phyloP scores from a whole-genome alignment of 2,797 vertebrate genomes.

The Coendou prehensilis region DNA sequence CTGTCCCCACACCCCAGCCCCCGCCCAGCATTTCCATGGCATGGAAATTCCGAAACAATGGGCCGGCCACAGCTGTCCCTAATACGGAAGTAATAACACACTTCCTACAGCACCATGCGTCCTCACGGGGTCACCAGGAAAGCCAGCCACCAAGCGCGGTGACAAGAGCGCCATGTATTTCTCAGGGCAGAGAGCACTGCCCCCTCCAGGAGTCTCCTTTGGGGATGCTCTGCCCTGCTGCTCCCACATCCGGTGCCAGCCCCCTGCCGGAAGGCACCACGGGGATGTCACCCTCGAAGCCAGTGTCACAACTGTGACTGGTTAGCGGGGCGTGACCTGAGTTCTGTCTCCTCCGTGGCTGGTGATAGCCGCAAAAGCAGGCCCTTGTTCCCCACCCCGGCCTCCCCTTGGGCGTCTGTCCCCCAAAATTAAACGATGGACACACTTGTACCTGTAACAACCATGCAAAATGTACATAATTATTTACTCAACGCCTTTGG shows the following conservation, averaged over 20 bases:
- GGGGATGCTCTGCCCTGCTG: not conserved
- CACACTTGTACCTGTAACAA: not conserved
- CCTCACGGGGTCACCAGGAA: constrained; percentile 54
- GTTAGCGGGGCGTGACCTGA: not conserved
- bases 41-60: constrained; percentile 86
- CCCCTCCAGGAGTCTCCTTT: not conserved
- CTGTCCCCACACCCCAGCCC: not conserved
- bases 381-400: too few species aligned
- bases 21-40: constrained; percentile 81
- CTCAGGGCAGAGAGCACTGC: not conserved
- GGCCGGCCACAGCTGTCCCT: constrained; percentile 77
- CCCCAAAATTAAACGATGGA: not conserved
- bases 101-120: constrained; percentile 71
- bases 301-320: not conserved
- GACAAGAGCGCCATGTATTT: not conserved
- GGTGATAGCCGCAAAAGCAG: not conserved
- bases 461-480: not conserved
- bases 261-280: not conserved
- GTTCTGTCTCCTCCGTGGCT: not conserved
- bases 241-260: not conserved
- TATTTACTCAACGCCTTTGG: not conserved
- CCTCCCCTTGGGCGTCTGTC: not conserved
- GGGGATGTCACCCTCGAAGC: not conserved
- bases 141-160: not conserved
- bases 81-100: constrained; percentile 85